Evolutionary conservation across 2,888 invertebrate species (phyloP).

Genomic region (Hypena proboscidalis): DNA sequence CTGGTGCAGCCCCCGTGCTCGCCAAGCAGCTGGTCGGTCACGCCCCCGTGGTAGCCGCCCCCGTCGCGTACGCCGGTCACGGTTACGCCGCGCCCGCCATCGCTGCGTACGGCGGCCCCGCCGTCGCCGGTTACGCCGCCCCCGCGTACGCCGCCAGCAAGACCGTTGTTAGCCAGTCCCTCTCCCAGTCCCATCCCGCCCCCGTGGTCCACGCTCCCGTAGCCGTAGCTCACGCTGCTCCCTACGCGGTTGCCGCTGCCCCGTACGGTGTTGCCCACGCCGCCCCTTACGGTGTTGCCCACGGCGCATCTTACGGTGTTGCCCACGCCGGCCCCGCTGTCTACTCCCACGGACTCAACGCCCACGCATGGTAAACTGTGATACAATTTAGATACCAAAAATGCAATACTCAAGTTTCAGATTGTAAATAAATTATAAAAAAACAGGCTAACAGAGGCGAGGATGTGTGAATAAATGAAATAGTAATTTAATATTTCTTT

Average conservation of each 20-base stretch:
- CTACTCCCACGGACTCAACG: slow-evolving; percentile 52
- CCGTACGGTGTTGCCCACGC: slow-evolving; percentile 57
- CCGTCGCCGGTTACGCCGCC: slow-evolving; percentile 44
- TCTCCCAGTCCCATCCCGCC: slow-evolving; percentile 73
- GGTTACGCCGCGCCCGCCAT: slow-evolving; percentile 35
- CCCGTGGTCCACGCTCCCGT: slow-evolving; percentile 51
- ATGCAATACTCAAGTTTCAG: slow-evolving; percentile 77
- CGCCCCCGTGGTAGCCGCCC: slow-evolving; percentile 47
- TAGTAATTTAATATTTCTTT: slow-evolving; percentile 51
- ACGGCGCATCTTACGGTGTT: slow-evolving; percentile 51
- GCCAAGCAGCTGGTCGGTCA: slow-evolving; percentile 78
- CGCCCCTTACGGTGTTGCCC: slow-evolving; percentile 64
- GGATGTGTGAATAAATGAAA: slow-evolving; percentile 83
- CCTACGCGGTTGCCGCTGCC: slow-evolving; percentile 60
- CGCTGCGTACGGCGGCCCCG: slow-evolving; percentile 41
- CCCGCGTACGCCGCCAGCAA: slow-evolving; percentile 57
- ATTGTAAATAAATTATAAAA: slow-evolving; percentile 75
- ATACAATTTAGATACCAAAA: slow-evolving; percentile 73
- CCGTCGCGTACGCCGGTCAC: slow-evolving; percentile 39
- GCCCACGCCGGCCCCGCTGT: slow-evolving; percentile 46
- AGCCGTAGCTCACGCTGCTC: slow-evolving; percentile 44
- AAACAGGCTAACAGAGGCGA: slow-evolving; percentile 73
- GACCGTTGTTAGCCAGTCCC: slow-evolving; percentile 67
- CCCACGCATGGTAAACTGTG: slow-evolving; percentile 80
- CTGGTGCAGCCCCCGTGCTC: slow-evolving; percentile 74